Percentiles rank a stretch among this genome's conserved stretches.
Conservation (phyloP, 92 coral and sea anemone species). For the Epizoanthus stellaris region DNA sequence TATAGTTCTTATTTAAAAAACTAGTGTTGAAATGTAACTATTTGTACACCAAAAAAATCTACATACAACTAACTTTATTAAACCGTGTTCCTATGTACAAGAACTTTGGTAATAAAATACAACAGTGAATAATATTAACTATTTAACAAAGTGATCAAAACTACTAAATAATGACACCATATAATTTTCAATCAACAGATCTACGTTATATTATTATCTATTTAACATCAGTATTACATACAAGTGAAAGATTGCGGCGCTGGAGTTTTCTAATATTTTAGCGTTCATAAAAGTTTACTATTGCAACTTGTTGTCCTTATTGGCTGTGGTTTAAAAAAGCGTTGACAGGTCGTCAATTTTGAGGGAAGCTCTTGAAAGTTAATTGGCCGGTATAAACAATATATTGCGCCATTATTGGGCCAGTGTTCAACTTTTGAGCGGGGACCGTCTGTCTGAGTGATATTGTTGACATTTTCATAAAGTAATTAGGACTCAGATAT, state of each 20-base stretch:
- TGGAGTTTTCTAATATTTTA: constrained; percentile 1
- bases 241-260: neutral
- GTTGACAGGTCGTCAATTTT: constrained; percentile 38
- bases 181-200: too few relatives aligned
- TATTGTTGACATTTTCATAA: constrained; percentile 25
- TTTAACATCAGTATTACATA: too few relatives aligned
- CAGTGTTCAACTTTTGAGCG: too few relatives aligned
- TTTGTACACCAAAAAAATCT: neutral
- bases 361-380: constrained; percentile 23
- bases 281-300: constrained; percentile 22
- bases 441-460: neutral
- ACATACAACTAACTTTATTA: too few relatives aligned
- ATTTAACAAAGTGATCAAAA: too few relatives aligned
- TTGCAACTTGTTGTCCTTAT: constrained; percentile 31
- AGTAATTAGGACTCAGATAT: constrained; percentile 14
- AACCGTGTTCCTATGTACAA: too few relatives aligned
- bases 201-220: too few relatives aligned
- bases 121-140: too few relatives aligned
- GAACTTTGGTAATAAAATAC: too few relatives aligned
- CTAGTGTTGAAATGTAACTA: neutral
- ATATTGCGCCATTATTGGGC: neutral
- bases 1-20: too few relatives aligned
- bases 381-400: constrained; percentile 42
- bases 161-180: too few relatives aligned
- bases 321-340: constrained; percentile 12